Conservation (phyloP, 2,797 vertebrate genomes). For the Darevskia mixta region DNA sequence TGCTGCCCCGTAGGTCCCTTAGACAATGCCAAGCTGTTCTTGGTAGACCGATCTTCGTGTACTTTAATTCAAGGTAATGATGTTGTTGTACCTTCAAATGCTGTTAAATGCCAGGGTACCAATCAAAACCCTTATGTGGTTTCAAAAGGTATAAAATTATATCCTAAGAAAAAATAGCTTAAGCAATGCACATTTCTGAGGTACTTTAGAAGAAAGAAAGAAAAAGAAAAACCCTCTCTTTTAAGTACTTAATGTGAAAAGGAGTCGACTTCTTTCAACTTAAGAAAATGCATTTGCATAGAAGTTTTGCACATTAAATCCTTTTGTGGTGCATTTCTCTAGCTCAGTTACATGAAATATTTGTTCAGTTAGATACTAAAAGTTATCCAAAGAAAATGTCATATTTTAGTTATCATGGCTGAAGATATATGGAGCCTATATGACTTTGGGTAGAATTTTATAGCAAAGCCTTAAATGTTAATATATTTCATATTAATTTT, state of each 20-base stretch:
- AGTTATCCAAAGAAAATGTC: neutral
- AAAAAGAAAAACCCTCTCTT: neutral
- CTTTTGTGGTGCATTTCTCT: neutral
- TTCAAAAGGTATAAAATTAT: slow-evolving; percentile 58
- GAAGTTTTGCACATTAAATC: neutral
- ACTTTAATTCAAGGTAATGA: slow-evolving; percentile 73
- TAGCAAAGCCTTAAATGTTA: neutral
- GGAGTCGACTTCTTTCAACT: neutral
- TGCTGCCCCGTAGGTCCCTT: too few relatives aligned
- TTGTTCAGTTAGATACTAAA: neutral
- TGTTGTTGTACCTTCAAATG: slow-evolving; percentile 65
- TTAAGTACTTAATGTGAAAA: slow-evolving; percentile 13
- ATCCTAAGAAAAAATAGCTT: slow-evolving; percentile 48
- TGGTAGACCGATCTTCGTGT: slow-evolving; percentile 47
- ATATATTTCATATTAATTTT: neutral
- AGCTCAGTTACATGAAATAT: neutral
- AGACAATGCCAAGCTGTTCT: slow-evolving; percentile 21
- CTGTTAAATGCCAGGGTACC: slow-evolving; percentile 51
- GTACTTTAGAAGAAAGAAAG: slow-evolving; percentile 40
- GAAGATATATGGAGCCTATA: neutral
- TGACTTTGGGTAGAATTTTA: neutral
- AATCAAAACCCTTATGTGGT: slow-evolving; percentile 40
- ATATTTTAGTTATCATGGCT: neutral
- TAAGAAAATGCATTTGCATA: slow-evolving; percentile 7
- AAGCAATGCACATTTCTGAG: slow-evolving; percentile 45